phyloP scores from a whole-genome alignment of 2,113 vertebrate genomes.

The Natator depressus region DNA sequence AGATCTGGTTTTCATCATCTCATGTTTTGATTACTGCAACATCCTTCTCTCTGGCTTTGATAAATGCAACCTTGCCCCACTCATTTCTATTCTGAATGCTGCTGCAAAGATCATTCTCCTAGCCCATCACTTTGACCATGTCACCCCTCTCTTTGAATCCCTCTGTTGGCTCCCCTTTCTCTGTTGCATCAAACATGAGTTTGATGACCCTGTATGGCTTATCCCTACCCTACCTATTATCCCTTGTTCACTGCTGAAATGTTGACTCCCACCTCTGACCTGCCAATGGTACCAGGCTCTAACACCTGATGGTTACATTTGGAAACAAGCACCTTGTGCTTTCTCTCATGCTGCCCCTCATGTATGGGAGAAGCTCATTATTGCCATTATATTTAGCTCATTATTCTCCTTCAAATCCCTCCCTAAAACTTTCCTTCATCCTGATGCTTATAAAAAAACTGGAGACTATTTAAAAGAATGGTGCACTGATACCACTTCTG shows the following conservation, averaged over 20 bases:
- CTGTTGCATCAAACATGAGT: not conserved
- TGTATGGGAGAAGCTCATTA: not conserved
- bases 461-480: not conserved
- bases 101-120: not conserved
- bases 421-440: not conserved
- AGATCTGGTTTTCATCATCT: not conserved
- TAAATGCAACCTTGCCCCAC: not conserved
- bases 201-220: not conserved
- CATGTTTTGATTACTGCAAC: not conserved
- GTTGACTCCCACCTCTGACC: not conserved
- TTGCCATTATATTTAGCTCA: not conserved
- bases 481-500: not conserved
- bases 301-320: not conserved
- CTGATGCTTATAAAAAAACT: not conserved
- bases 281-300: not conserved
- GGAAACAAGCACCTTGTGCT: not conserved
- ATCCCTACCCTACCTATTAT: rapidly evolving
- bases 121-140: not conserved
- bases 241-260: not conserved
- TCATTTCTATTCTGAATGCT: not conserved
- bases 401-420: not conserved
- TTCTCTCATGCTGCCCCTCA: not conserved
- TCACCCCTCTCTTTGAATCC: no score
- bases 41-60: not conserved
- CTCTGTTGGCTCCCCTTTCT: not conserved